Evolutionary conservation across 2,797 vertebrate genomes (phyloP), one percentile per base, ranked within the genome.

Genomic region (Chaenodraco wilsoni): DNA sequence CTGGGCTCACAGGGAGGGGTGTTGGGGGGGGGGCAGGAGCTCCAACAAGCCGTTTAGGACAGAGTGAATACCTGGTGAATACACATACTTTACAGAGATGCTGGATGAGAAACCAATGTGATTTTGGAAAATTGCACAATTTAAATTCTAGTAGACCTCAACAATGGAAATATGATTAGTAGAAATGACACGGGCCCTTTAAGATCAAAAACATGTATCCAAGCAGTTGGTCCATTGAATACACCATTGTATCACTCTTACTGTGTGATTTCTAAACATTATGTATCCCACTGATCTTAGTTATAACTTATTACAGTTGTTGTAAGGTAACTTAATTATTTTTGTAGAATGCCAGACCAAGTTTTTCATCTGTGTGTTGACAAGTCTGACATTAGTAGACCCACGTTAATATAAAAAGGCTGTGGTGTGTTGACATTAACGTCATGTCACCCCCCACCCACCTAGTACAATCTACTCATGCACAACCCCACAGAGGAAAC

Each of bases 401-500:
- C 5, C 49, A 44, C 2, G 49, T 54, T 17, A 2, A 63, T 19
- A 33, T 48, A 21, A 40, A 72, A 65, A 72, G 44, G 63, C 61
- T 13, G 14, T 5, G 4, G 9, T 52, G 15, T 45, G 13, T 23
- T 61, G n/a, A 54, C 21, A 17, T 23, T 45, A 41, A 43, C 72
- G 63, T 78, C 57, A 52, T 40, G 27, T 63, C 43, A 33, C 3
- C 31, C 54, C 54, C 19, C 50, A 40, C 52, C 57, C 60, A 33
- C 51, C 52, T 16, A 65, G 43, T 51, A 49, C 37, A 48, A 4
- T 11, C 2, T 19, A 0, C 21, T 19, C 19, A 4, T 62, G 23
- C 8, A 15, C 11, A 44, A 66, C 60, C n/a, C 60, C 17, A 56
- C 0, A 51, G 49, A 59, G 27, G 41, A 78, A 81, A 63, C 72